Conservation (phyloP, 2,888 invertebrate genomes). For the Sepioteuthis lessoniana region DNA sequence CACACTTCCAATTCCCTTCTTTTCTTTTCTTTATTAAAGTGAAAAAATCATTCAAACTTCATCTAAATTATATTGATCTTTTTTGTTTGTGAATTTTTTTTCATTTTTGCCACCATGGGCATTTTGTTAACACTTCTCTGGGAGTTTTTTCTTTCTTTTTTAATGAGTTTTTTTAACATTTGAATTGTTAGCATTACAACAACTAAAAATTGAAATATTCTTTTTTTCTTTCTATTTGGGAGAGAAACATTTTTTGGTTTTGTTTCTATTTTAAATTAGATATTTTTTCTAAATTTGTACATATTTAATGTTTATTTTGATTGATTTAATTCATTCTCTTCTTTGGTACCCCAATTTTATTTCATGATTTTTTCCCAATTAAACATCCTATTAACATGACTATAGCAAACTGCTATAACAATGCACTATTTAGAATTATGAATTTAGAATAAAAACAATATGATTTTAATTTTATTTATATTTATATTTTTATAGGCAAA, state of each 20-base stretch:
- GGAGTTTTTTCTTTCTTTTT: background rate
- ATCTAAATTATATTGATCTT: too few relatives aligned
- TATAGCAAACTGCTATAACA: background rate
- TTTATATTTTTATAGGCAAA: background rate
- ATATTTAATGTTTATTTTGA: background rate
- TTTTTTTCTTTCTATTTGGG: slow-evolving; percentile 18
- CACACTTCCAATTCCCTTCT: background rate
- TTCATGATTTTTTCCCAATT: background rate
- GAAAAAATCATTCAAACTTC: background rate
- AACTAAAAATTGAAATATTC: background rate
- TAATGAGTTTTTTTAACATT: background rate
- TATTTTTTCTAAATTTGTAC: background rate
- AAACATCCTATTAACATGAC: background rate
- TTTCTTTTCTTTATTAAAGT: background rate
- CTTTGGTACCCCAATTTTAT: background rate
- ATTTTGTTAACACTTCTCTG: slow-evolving; percentile 20
- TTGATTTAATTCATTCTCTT: background rate
- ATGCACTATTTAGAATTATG: background rate
- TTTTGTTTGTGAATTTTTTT: background rate
- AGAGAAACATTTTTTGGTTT: background rate
- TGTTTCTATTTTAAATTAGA: background rate
- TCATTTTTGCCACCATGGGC: too few relatives aligned
- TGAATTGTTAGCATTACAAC: slow-evolving; percentile 18
- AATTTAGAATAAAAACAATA: background rate
- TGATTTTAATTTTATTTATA: background rate